A percentile compares a stretch with the other conserved stretches of the same genome.
These are phyloP conservation scores for Rhadina sibilatrix DNA, from an alignment of 2,113 vertebrate genomes.

Conservation along the genomic window DNA sequence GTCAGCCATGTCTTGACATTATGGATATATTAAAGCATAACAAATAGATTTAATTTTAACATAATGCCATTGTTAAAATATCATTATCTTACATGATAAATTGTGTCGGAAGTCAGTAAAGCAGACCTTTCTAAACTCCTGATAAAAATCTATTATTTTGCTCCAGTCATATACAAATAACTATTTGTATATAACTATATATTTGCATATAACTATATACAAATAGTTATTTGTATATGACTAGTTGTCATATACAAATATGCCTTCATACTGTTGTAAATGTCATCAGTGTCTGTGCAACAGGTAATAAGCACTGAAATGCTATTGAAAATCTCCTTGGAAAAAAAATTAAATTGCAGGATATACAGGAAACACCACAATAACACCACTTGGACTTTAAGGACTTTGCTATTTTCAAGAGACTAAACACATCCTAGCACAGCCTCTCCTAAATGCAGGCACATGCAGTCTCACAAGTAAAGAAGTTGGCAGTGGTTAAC, in stretches of 20 bases:
- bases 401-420: background rate
- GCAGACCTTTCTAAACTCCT: background rate
- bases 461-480: background rate
- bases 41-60: background rate
- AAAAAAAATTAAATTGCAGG: background rate
- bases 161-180: background rate
- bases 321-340: background rate
- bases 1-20: background rate
- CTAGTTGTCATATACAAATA: background rate
- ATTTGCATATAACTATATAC: too few species aligned
- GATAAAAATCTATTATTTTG: background rate
- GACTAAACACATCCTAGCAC: background rate
- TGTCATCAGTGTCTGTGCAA: background rate
- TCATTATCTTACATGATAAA: background rate
- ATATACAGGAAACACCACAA: background rate
- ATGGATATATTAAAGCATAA: background rate
- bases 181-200: too few species aligned
- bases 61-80: background rate
- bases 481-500: background rate
- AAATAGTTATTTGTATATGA: background rate
- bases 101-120: background rate
- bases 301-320: background rate
- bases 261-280: background rate
- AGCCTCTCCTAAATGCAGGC: background rate
- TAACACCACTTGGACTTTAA: background rate